Evolutionary conservation across 35 echinoderm and acorn worm species (phyloP).

Genomic region (Lytechinus variegatus): DNA sequence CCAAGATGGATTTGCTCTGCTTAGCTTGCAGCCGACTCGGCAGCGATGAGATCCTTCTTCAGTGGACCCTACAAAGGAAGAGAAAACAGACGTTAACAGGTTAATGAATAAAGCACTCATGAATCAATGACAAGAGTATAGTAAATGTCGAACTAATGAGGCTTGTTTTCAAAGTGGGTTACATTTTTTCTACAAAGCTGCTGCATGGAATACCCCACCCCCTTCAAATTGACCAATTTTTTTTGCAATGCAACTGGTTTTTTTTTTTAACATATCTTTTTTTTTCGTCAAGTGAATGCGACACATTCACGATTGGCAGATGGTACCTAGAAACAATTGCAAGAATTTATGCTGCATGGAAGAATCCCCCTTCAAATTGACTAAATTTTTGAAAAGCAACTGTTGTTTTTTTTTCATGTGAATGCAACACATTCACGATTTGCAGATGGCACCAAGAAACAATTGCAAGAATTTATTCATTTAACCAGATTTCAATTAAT

Average conservation of each 20-base stretch:
- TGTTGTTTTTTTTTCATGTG: too few relatives aligned
- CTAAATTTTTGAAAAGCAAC: too few relatives aligned
- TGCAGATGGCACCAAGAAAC: background rate
- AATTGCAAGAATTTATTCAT: background rate
- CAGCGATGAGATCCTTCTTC: constrained; percentile 85
- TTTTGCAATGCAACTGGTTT: background rate
- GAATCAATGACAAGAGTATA: background rate
- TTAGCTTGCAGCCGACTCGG: constrained; percentile 54
- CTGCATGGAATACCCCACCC: background rate
- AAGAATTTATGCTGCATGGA: background rate
- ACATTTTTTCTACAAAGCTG: background rate
- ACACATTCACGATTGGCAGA: background rate
- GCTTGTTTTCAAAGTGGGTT: background rate
- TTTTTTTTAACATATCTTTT: background rate
- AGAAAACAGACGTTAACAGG: background rate
- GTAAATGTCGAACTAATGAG: background rate
- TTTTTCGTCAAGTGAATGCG: background rate
- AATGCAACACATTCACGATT: background rate
- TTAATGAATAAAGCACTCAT: background rate
- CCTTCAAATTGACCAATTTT: background rate
- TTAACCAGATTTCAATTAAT: background rate
- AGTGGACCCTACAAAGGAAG: constrained; percentile 85
- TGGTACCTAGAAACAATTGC: background rate
- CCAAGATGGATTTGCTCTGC: background rate
- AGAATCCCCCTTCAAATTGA: too few relatives aligned